Evolutionary conservation across 2,888 invertebrate species (phyloP), one percentile per base, ranked within the genome.

Genomic region (Dicycla oo): DNA sequence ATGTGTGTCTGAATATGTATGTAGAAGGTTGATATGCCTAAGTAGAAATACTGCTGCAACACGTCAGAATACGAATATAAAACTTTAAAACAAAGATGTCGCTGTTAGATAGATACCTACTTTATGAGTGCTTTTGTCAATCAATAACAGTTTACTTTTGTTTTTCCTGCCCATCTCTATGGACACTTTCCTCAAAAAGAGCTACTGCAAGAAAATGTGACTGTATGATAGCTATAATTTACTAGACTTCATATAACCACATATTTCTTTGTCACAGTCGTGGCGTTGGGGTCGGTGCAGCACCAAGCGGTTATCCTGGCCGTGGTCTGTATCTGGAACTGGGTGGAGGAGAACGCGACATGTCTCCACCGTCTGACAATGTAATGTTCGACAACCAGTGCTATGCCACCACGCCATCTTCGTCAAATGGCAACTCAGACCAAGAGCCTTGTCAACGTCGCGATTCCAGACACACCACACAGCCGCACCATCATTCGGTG

Each of bases 321-420:
- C 97, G 97, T 34, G 97, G 97, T 47, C 93, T 98, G 75, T 98
- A 98, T 93, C 96, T 98, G 88, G 98, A 98, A 94, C 96, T 98
- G 91, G 95, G 95, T 6, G 93, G 94, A 0, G 93, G 94, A 26
- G 98, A 98, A 91, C 96, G 98, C 1, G 97, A 97, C 89, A 91
- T 97, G 69, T 98, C 98, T 1, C 99, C 99, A 68, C 98, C 99
- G 6, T 99, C 99, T 65, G 99, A 99, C 94, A 98, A 98, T 94
- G 98, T 98, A 82, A 98, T 98, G 96, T 99, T 99, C 93, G 99
- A 99, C 97, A 98, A 99, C 96, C 98, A 98, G 93, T 99, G 99
- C 96, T 99, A 99, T 94, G 99, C 99, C 47, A 99, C 99, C 57
- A 99, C 99, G 53, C 99, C 99, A 23, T 98, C 98, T 88, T 98